phyloP scores from a whole-genome alignment of 2,888 invertebrate genomes.

The Cryptophagus acutangulus region DNA sequence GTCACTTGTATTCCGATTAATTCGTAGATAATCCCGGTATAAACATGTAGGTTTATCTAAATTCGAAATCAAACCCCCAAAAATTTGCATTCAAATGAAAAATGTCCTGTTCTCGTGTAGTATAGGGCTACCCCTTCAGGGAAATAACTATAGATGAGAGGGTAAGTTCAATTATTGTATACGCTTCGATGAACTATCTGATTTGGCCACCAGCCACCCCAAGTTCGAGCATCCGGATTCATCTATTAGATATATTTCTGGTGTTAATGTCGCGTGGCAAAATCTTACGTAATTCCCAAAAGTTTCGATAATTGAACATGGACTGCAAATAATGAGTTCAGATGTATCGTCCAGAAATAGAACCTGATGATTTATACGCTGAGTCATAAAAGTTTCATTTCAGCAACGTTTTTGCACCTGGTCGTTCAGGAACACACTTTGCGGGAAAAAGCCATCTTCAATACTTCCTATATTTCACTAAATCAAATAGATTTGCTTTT shows the following conservation, averaged over 20 bases:
- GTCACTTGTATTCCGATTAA: not conserved
- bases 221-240: no score
- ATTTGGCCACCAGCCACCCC: slow-evolving; percentile 1
- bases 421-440: no score
- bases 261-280: slow-evolving; percentile 5
- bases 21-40: not conserved
- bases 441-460: no score
- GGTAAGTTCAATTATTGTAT: slow-evolving; percentile 2
- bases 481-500: no score
- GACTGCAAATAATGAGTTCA: not conserved
- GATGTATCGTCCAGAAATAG: no score
- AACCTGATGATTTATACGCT: no score
- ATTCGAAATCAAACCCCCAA: slow-evolving; percentile 1
- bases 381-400: no score
- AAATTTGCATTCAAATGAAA: slow-evolving; percentile 35
- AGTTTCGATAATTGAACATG: not conserved
- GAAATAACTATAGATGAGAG: not conserved
- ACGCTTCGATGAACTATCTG: slow-evolving; percentile 4
- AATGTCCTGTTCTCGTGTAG: no score
- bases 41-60: not conserved
- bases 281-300: not conserved
- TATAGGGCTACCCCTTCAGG: not conserved
- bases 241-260: no score
- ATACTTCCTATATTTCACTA: no score
- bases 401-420: no score